A percentile compares a stretch with the other conserved stretches of the same genome.
Evolutionary conservation across 2,888 invertebrate genomes (phyloP).

Genomic region (Uropetala carovei): DNA sequence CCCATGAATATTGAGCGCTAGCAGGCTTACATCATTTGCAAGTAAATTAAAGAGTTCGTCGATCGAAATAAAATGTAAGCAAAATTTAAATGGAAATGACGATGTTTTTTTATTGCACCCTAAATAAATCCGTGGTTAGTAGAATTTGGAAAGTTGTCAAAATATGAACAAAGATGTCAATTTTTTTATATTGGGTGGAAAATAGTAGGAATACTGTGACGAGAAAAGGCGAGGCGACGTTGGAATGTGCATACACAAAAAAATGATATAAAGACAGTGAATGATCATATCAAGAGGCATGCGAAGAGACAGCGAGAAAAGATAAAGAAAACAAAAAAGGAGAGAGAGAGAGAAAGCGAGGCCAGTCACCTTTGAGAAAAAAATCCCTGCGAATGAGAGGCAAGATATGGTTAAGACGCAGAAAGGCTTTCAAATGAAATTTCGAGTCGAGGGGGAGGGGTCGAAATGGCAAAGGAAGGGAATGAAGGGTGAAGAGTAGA

Average conservation of each 20-base stretch:
- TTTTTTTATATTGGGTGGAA: no score
- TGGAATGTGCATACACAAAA: neutral
- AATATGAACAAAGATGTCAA: neutral
- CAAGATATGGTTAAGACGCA: slow-evolving; percentile 1
- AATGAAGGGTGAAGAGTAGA: neutral
- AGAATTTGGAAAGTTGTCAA: neutral
- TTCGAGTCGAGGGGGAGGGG: neutral
- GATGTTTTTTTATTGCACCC: no score
- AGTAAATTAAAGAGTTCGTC: no score
- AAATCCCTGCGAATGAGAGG: slow-evolving; percentile 22
- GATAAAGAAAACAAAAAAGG: neutral
- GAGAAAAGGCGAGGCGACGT: neutral
- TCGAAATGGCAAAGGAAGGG: neutral
- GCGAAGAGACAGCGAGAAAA: neutral
- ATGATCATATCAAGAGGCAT: neutral
- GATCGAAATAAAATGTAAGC: no score
- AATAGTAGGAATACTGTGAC: neutral
- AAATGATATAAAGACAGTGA: neutral
- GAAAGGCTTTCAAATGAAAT: slow-evolving; percentile 47
- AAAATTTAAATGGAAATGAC: no score
- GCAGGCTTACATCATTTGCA: no score
- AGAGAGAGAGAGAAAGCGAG: neutral
- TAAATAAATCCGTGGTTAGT: no score
- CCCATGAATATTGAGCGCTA: no score
- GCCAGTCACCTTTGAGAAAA: slow-evolving; percentile 41